Evolutionary conservation across 2,888 invertebrate genomes (phyloP).

Genomic region (Polydesmus complanatus): DNA sequence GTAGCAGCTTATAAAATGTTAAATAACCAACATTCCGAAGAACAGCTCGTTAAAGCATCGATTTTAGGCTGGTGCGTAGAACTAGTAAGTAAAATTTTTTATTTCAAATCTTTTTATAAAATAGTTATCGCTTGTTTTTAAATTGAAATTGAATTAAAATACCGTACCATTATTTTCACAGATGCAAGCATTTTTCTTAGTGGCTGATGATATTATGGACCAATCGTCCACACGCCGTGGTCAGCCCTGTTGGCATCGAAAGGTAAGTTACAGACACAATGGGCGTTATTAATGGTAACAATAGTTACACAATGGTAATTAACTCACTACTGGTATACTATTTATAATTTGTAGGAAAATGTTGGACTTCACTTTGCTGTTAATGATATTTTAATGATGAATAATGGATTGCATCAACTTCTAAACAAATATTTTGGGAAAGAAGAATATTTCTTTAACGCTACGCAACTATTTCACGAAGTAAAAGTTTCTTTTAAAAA

Average conservation of each 20-base stretch:
- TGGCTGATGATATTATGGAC: neutral
- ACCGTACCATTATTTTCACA: neutral
- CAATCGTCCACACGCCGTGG: neutral
- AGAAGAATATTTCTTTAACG: neutral
- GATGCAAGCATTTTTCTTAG: neutral
- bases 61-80: neutral
- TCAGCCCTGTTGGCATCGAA: neutral
- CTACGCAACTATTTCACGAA: neutral
- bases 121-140: no score
- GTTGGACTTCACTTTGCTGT: neutral
- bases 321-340: neutral
- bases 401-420: neutral
- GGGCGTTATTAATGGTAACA: no score
- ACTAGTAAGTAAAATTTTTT: no score
- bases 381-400: neutral
- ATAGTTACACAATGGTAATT: neutral
- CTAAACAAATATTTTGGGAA: neutral
- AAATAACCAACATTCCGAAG: neutral
- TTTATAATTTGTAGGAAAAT: neutral
- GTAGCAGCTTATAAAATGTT: neutral
- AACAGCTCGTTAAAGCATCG: neutral
- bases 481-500: neutral
- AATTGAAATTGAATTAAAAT: neutral
- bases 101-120: no score
- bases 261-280: no score